Base-by-base conservation (phyloP, 2,888 invertebrate genomes). In the Bombylius discolor region DNA sequence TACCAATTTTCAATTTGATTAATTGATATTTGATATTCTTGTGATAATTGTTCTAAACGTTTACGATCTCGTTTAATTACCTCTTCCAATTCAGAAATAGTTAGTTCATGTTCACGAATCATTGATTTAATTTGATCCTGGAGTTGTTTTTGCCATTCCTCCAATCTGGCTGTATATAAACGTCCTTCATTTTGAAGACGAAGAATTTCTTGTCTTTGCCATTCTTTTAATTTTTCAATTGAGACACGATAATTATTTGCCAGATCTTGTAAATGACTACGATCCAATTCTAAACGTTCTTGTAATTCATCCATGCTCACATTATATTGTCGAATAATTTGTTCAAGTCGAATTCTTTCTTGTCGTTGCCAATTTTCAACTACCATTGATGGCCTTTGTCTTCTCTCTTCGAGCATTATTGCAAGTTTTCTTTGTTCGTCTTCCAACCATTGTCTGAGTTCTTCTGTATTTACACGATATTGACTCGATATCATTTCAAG, bases 1-100 rank as follows among this genome's bases (percentile, higher is more conserved):
- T 73, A 57, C 70, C 71, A 72, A 1, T 70, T 67, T 57, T 72
- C 67, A 3, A 72, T 65, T 51, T 72, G 70, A 14, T 68, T 66
- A 1, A 72, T 68, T 4, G 62, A 61, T 4, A 72, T 59, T 46
- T 71, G 68, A 45, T 72, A 72, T 5, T 65, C 68, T 13, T 67
- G 65, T 4, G 73, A 70, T 60, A 72, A 56, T 6, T 64, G 60
- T 12, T 66, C 64, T 56, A 72, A 66, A 53, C 71, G 64, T 4
- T 62, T 46, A 52, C 70, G 71, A 56, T 72, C 72, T 11, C 63
- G 63, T 47, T 67, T 68, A 31, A 72, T 69, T 53, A 67, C 68
- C 3, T 64, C 56, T 57, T 73, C 68, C 57, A 72, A 59, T 46
- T 72, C 68, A 9, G 69, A 68, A 11, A 72, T 67, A 0, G 71